These are phyloP conservation scores for Drosophila mimetica DNA, from an alignment of 2,888 invertebrate genomes.

Conservation along the genomic window DNA sequence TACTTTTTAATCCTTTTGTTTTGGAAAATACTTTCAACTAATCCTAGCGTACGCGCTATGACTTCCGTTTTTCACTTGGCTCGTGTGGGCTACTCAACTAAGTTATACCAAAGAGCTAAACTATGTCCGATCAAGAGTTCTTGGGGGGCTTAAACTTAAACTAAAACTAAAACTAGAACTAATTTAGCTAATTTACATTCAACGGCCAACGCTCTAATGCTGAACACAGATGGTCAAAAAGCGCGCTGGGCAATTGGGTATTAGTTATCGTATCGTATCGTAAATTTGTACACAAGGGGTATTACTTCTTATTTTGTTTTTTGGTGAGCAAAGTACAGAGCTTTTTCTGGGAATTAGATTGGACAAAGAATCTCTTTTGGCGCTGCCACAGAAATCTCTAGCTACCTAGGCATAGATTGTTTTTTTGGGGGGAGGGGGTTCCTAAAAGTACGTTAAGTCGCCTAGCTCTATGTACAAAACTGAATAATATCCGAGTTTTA, in stretches of 20 bases:
- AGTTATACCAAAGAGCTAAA: constrained; percentile 9
- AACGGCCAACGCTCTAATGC: constrained; percentile 22
- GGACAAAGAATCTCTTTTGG: constrained; percentile 4
- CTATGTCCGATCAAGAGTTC: constrained; percentile 11
- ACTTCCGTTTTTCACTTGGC: constrained; percentile 42
- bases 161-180: constrained; percentile 28
- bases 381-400: constrained; percentile 19
- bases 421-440: not conserved
- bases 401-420: too few species aligned
- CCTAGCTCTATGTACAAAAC: constrained; percentile 14
- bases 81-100: constrained; percentile 15
- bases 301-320: not conserved
- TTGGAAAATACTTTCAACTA: constrained; percentile 19
- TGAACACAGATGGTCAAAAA: constrained; percentile 30
- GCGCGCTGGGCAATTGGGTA: constrained; percentile 18
- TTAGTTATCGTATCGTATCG: not conserved
- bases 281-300: constrained; percentile 36
- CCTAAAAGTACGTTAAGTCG: constrained; percentile 4
- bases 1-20: not conserved
- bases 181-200: constrained; percentile 41
- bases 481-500: not conserved
- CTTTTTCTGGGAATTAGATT: not conserved
- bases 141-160: constrained; percentile 16
- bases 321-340: constrained; percentile 22
- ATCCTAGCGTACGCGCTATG: constrained; percentile 30